These are phyloP conservation scores for Palythoa grandis DNA, from an alignment of 92 coral and sea anemone species.

Conservation along the genomic window DNA sequence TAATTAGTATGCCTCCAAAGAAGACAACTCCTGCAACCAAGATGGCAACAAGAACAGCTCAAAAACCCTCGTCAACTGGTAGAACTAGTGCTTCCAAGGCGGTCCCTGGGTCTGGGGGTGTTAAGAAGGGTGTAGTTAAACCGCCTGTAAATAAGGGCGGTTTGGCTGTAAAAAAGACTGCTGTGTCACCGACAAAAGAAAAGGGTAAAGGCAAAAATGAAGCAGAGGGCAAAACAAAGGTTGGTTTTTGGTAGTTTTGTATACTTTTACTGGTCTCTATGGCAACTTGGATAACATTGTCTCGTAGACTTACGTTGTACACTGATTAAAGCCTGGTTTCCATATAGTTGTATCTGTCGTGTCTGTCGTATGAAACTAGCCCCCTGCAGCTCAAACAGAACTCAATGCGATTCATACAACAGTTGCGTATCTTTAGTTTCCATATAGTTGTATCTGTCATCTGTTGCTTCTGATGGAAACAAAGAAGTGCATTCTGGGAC, in stretches of 20 bases:
- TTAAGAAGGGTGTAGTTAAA: conserved; percentile 35
- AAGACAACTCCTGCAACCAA: conserved; percentile 66
- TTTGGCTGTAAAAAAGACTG: conserved; percentile 46
- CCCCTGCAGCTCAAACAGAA: too few species aligned
- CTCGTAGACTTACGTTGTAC: too few species aligned
- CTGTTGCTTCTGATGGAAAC: too few species aligned
- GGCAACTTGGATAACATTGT: conserved; percentile 12
- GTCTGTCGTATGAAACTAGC: too few species aligned
- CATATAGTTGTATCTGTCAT: too few species aligned
- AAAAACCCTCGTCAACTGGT: conserved; percentile 49
- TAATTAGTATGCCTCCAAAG: conserved; percentile 76
- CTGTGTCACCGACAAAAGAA: conserved; percentile 59
- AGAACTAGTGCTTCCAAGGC: conserved; percentile 43
- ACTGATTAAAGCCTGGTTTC: too few species aligned
- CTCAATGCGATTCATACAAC: too few species aligned
- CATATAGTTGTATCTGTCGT: too few species aligned
- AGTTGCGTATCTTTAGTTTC: too few species aligned
- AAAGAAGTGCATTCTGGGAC: too few species aligned
- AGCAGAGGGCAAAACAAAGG: conserved; percentile 8
- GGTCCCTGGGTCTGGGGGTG: conserved; percentile 22
- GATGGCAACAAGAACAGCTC: conserved; percentile 57
- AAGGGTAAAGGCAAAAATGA: conserved; percentile 66
- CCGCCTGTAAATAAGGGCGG: conserved; percentile 3
- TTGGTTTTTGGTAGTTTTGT: neutral
- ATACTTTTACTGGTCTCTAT: conserved; percentile 30